phyloP scores from a whole-genome alignment of 2,113 vertebrate genomes.

The Craseonycteris thonglongyai region DNA sequence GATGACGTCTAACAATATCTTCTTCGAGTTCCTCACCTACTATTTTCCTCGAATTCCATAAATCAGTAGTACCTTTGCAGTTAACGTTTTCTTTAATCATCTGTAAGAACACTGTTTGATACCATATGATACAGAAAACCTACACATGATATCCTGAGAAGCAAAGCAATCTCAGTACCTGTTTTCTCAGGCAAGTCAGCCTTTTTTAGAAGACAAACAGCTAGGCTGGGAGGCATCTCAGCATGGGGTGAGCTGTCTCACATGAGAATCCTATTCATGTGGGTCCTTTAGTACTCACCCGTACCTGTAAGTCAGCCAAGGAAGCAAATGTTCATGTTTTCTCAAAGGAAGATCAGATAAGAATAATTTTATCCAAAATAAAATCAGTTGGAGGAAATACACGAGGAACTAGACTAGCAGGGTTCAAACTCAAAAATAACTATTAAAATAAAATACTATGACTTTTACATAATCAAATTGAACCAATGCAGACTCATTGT shows the following conservation, averaged over 20 bases:
- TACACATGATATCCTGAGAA: not conserved
- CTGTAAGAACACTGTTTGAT: not conserved
- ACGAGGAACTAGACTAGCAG: slow-evolving; percentile 8
- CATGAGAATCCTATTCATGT: not conserved
- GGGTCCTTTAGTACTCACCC: slow-evolving; percentile 8
- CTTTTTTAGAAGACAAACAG: not conserved
- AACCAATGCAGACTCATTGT: not conserved
- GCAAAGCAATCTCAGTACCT: not conserved
- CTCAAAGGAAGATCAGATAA: slow-evolving; percentile 67
- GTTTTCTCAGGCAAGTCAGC: not conserved
- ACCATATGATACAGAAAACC: not conserved
- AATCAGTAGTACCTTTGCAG: not conserved
- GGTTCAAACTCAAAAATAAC: slow-evolving; percentile 30
- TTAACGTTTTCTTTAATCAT: not conserved
- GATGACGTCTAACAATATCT: not conserved
- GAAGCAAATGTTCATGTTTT: slow-evolving; percentile 44
- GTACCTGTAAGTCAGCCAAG: slow-evolving; percentile 55
- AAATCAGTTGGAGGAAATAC: slow-evolving; percentile 58
- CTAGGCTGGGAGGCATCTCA: not conserved
- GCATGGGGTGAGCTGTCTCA: slow-evolving; percentile 17
- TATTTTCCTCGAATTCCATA: not conserved
- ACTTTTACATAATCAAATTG: slow-evolving; percentile 34
- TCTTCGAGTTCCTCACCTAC: not conserved
- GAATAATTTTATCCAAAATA: slow-evolving; percentile 50
- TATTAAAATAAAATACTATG: slow-evolving; percentile 46